Base-by-base conservation (phyloP, 2,888 invertebrate genomes). In the Xanthia togata region DNA sequence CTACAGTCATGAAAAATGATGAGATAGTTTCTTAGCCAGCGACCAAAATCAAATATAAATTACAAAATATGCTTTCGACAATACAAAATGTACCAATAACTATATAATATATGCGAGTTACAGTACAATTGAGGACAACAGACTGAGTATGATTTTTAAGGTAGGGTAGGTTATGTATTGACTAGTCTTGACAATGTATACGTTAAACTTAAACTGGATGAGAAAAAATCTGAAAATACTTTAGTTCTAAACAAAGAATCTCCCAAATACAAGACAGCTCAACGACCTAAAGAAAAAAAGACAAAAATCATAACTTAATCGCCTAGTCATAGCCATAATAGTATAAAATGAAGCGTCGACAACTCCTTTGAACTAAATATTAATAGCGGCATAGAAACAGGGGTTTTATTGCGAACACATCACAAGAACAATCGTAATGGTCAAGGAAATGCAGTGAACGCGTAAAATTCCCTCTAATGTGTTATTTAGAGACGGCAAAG, bases 291-390 rank as follows among this genome's bases (percentile, higher is more conserved):
- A 81, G 74, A 64, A 82, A 85, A 84, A 82, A 12, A 78, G 69
- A 81, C 73, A 81, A 84, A 73, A 87, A 84, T 87, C 85, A 65
- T 75, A 84, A 79, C 85, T 85, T 84, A 86, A 88, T 89, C 79
- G 72, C 78, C 82, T 73, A 77, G 76, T 73, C 79, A 74, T 70
- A 76, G 50, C 75, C 50, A 80, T 80, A 80, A 80, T 76, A 81
- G 78, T 81, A 84, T 85, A 86, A 89, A 89, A 85, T 82, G 79
- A 87, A 80, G 84, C 87, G 88, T 85, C 87, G 85, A 89, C 90
- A 89, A 76, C 84, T 89, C 89, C 93, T 93, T 93, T 93, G 93
- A 92, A 92, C 92, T 93, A 81, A 78, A 83, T 90, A 92, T 93
- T 92, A 91, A 92, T 91, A 91, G 93, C 89, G 73, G 82, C 89